Conservation (phyloP, 1,140 invertebrate genomes). For the Drosophila bocqueti region DNA sequence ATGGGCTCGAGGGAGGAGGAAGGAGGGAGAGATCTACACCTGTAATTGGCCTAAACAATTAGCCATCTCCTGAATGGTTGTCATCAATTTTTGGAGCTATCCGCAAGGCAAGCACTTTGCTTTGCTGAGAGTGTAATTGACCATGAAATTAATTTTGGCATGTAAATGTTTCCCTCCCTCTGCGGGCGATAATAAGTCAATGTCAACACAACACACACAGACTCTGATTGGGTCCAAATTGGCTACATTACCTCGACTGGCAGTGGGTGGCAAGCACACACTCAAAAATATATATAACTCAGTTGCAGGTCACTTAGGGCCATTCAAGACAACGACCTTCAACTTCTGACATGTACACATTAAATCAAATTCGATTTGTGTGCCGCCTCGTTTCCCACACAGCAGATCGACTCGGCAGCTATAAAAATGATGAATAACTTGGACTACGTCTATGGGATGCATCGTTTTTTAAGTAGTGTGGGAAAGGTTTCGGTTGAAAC, state of each 20-base stretch:
- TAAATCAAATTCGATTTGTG: slow-evolving; percentile 39
- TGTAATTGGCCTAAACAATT: slow-evolving; percentile 59
- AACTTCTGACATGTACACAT: slow-evolving; percentile 46
- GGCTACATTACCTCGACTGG: slow-evolving; percentile 37
- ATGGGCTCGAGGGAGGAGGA: neutral
- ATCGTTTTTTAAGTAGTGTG: slow-evolving; percentile 33
- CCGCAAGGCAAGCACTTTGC: slow-evolving; percentile 3
- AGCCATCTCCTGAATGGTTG: slow-evolving; percentile 42
- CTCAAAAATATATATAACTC: neutral
- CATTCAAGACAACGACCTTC: slow-evolving; percentile 28
- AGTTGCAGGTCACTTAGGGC: slow-evolving; percentile 25
- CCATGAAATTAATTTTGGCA: slow-evolving; percentile 52
- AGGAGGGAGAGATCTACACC: slow-evolving; percentile 27
- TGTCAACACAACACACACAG: slow-evolving; percentile 36
- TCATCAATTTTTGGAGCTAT: slow-evolving; percentile 40
- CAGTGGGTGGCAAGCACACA: slow-evolving; percentile 30
- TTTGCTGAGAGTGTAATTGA: slow-evolving; percentile 40
- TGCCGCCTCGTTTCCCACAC: slow-evolving; percentile 35
- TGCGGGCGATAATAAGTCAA: slow-evolving; percentile 39
- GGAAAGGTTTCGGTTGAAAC: slow-evolving; percentile 13
- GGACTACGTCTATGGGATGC: slow-evolving; percentile 8
- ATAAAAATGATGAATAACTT: slow-evolving; percentile 38
- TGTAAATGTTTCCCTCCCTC: slow-evolving; percentile 36
- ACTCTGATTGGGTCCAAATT: slow-evolving; percentile 35
- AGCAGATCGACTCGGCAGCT: neutral